Percentiles rank a stretch among this genome's conserved stretches.
phyloP scores from a whole-genome alignment of 2,113 vertebrate species.

The Scomber colias region DNA sequence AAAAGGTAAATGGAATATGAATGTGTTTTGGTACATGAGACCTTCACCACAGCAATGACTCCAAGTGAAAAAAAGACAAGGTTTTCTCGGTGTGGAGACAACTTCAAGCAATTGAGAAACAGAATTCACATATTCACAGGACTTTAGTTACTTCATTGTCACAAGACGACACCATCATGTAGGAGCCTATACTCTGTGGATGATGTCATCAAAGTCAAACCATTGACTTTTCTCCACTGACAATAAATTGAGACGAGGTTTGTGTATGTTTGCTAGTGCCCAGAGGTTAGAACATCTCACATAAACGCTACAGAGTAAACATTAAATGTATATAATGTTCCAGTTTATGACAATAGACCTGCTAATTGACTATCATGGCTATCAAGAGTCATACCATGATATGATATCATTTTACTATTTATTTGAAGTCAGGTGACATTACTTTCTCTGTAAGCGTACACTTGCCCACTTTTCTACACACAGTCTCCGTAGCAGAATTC shows the following conservation, averaged over 20 bases:
- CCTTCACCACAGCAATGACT: background rate
- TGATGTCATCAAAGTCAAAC: slow-evolving; percentile 47
- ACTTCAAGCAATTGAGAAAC: slow-evolving; percentile 21
- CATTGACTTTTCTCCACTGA: slow-evolving; percentile 43
- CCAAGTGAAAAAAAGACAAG: slow-evolving; percentile 4
- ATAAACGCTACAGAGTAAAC: background rate
- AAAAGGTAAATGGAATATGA: slow-evolving; percentile 33
- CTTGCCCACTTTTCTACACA: background rate
- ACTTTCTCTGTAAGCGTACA: background rate
- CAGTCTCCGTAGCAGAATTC: too few species aligned
- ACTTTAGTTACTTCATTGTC: slow-evolving; percentile 36
- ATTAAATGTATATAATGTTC: slow-evolving; percentile 6
- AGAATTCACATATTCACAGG: slow-evolving; percentile 37
- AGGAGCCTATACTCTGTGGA: slow-evolving; percentile 24
- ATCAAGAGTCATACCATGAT: too few species aligned
- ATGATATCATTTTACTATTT: background rate
- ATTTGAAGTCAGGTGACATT: background rate
- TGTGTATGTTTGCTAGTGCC: slow-evolving; percentile 48
- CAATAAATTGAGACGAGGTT: slow-evolving; percentile 34
- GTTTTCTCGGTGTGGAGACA: slow-evolving; percentile 20
- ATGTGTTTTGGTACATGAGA: slow-evolving; percentile 19
- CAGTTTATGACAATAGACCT: background rate
- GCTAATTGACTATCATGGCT: background rate
- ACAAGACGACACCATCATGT: background rate
- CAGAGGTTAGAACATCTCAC: slow-evolving; percentile 28